Percentiles rank a stretch among this genome's conserved stretches.
Conservation (phyloP, 2,797 vertebrate genomes). For the Crypturellus tataupa region DNA sequence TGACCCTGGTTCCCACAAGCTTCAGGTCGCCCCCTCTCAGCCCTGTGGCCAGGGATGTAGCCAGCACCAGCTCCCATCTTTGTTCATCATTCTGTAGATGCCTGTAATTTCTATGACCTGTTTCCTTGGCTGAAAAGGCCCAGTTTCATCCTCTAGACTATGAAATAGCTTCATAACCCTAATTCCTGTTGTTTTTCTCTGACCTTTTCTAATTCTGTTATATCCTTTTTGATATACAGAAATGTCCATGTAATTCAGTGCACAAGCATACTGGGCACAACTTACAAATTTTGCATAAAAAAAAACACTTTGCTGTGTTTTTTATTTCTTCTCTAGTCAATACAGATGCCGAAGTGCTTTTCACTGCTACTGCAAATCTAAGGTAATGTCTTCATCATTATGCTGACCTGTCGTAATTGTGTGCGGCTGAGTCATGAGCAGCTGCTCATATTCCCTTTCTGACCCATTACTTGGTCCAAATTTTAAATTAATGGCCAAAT, state of each 20-base stretch:
- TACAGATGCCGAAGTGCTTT: not conserved
- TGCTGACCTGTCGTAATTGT: not conserved
- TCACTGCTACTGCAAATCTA: not conserved
- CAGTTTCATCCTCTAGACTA: not conserved
- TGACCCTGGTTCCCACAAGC: not conserved
- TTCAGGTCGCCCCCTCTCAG: constrained; percentile 13
- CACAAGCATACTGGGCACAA: not conserved
- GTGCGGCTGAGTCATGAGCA: constrained; percentile 28
- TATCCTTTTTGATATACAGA: not conserved
- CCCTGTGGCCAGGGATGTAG: not conserved
- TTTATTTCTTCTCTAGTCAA: not conserved
- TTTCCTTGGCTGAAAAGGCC: not conserved
- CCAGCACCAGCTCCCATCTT: not conserved
- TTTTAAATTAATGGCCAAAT: constrained; percentile 53
- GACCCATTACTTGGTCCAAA: constrained; percentile 48
- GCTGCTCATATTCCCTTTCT: constrained; percentile 44
- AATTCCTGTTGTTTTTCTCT: not conserved
- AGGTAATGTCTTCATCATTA: not conserved
- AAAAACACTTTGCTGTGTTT: not conserved
- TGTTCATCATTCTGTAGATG: not conserved
- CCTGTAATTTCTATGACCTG: not conserved
- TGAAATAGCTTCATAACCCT: not conserved
- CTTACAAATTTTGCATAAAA: not conserved
- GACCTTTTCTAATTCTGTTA: not conserved
- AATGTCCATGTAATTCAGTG: not conserved